These are phyloP conservation scores for Drosophila picticornis DNA, from an alignment of 2,888 invertebrate species.

Conservation along the genomic window DNA sequence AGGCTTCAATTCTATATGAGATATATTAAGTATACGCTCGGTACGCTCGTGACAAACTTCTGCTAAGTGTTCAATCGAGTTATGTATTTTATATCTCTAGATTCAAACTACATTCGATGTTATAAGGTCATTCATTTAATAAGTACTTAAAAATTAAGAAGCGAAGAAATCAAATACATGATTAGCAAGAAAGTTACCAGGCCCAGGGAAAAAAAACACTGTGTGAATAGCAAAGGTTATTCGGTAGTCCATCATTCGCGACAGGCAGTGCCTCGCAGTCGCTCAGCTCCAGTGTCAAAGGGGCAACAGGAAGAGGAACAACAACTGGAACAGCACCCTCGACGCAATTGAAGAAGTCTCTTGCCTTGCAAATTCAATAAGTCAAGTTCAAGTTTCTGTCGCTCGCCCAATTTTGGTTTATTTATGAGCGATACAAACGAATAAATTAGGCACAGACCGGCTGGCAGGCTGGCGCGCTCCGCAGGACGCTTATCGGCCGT, in stretches of 20 bases:
- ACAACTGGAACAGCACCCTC: slow-evolving; percentile 41
- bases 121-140: background rate
- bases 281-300: slow-evolving; percentile 10
- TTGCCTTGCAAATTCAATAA: slow-evolving; percentile 72
- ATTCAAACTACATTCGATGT: background rate
- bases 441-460: slow-evolving; percentile 73
- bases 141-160: background rate
- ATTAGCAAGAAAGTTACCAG: background rate
- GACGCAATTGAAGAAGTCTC: slow-evolving; percentile 60
- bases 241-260: background rate
- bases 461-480: slow-evolving; percentile 35
- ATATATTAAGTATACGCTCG: background rate
- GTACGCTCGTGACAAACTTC: background rate
- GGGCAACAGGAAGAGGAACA: slow-evolving; percentile 12
- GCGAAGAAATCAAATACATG: background rate
- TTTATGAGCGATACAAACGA: slow-evolving; percentile 77
- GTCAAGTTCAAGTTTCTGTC: slow-evolving; percentile 69
- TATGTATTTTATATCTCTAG: too few relatives aligned
- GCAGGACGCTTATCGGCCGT: slow-evolving; percentile 48
- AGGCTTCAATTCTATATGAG: background rate
- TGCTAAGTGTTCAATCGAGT: background rate
- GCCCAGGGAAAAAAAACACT: background rate
- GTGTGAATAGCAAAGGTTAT: slow-evolving; percentile 1
- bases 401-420: slow-evolving; percentile 76
- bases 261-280: background rate